A percentile compares a stretch with the other conserved stretches of the same genome.
Conservation (phyloP, 1,140 invertebrate species). For the Tetragonula clypearis region DNA sequence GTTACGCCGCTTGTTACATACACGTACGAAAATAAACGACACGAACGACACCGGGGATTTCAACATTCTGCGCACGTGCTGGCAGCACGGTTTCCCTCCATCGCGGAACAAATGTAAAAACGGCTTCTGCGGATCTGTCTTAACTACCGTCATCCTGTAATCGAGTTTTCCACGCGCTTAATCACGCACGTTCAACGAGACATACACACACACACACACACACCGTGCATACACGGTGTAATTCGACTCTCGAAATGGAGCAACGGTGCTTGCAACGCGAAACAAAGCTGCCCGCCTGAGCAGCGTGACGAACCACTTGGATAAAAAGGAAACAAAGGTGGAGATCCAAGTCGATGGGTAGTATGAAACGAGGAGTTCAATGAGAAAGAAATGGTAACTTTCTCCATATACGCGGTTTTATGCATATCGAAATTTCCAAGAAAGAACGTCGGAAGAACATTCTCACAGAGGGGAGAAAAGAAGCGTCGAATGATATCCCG, state of each 20-base stretch:
- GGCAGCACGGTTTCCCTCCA: background rate
- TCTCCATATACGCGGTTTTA: background rate
- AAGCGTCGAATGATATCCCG: background rate
- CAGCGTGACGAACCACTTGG: slow-evolving; percentile 19
- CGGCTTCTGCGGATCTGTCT: background rate
- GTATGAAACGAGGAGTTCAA: background rate
- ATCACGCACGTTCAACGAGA: slow-evolving; percentile 26
- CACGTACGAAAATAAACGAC: no score
- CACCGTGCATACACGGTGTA: background rate
- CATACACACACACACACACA: background rate
- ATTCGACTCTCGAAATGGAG: slow-evolving; percentile 21
- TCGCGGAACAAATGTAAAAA: background rate
- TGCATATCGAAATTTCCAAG: background rate
- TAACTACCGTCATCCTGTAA: slow-evolving; percentile 3
- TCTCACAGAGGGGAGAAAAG: background rate
- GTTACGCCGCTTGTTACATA: no score
- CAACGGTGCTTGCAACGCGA: slow-evolving; percentile 31
- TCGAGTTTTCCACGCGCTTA: slow-evolving; percentile 20
- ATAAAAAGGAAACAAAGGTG: background rate
- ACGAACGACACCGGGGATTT: background rate
- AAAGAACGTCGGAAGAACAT: no score
- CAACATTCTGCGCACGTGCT: background rate
- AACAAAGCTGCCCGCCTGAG: slow-evolving; percentile 5
- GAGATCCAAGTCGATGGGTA: background rate
- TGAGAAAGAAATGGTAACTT: background rate